Percentiles rank a stretch among this genome's conserved stretches.
These are phyloP conservation scores for Zosterops hypoxanthus DNA, from an alignment of 2,113 vertebrate species.

Conservation along the genomic window DNA sequence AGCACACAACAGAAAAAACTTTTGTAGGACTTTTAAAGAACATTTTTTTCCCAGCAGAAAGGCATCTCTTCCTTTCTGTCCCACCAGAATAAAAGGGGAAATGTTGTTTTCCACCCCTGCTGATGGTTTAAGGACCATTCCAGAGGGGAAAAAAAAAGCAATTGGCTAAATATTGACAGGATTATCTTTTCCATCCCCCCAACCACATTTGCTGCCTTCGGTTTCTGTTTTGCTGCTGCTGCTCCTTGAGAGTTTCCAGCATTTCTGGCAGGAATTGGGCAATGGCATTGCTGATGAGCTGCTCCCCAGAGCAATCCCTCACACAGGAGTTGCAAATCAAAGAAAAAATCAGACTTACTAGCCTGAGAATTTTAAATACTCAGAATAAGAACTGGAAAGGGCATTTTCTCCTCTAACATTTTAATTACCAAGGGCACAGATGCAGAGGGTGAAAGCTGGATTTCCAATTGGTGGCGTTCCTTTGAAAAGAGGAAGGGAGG, in stretches of 20 bases:
- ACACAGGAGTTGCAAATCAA: not conserved
- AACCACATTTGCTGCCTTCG: not conserved
- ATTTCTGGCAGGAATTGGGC: constrained; percentile 21
- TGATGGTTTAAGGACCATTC: not conserved
- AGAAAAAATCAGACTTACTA: not conserved
- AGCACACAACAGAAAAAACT: not conserved
- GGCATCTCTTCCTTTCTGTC: not conserved
- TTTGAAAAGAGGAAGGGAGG: not conserved
- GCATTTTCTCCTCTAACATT: not conserved
- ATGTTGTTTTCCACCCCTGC: not conserved
- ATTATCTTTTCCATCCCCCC: not conserved
- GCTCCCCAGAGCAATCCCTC: constrained; percentile 21
- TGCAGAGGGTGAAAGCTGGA: not conserved
- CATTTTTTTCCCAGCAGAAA: not conserved
- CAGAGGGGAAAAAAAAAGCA: not conserved
- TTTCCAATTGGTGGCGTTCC: not conserved
- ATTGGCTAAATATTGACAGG: not conserved
- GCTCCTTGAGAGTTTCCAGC: constrained; percentile 17
- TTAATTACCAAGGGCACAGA: not conserved
- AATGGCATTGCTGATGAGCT: constrained; percentile 9
- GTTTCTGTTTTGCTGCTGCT: not conserved
- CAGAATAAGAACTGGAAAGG: not conserved
- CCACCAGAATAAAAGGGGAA: not conserved
- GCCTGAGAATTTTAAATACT: not conserved
- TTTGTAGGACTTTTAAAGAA: not conserved